Percentiles rank a stretch among this genome's conserved stretches.
These are phyloP conservation scores for Platycnemis pennipes DNA, from an alignment of 2,888 invertebrate genomes.

Conservation along the genomic window DNA sequence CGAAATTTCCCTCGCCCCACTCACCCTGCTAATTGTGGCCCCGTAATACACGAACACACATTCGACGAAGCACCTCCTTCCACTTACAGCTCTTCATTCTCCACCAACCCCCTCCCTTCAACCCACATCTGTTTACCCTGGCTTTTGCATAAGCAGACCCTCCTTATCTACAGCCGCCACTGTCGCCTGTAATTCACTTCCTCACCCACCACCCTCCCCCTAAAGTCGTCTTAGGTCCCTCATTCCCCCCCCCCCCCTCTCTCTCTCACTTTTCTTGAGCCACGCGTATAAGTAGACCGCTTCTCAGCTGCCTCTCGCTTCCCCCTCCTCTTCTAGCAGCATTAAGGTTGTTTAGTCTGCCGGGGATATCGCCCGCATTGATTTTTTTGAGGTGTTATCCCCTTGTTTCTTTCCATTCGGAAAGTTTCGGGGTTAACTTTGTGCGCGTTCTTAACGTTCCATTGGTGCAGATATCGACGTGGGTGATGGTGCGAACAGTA, in stretches of 20 bases:
- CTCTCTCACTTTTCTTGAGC: neutral
- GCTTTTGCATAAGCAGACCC: neutral
- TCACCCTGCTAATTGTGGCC: neutral
- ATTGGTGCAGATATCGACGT: neutral
- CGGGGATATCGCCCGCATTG: neutral
- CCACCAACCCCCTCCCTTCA: too few species aligned
- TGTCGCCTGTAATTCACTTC: slow-evolving; percentile 5
- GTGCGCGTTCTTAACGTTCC: neutral
- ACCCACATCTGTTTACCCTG: neutral
- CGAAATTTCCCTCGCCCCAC: neutral
- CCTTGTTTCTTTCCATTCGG: neutral
- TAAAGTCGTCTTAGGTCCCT: neutral
- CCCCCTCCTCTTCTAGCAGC: neutral
- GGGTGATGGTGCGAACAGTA: neutral
- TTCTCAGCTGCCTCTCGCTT: neutral
- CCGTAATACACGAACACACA: neutral
- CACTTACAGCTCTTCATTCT: neutral
- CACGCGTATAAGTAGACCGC: neutral
- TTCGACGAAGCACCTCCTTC: neutral
- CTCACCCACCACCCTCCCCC: neutral
- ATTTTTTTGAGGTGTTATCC: neutral
- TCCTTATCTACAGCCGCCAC: slow-evolving; percentile 19
- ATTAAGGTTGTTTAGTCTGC: slow-evolving; percentile 20
- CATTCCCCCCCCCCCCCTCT: neutral
- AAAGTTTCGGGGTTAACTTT: neutral